A percentile compares a stretch with the other conserved stretches of the same genome.
Evolutionary conservation across 2,888 invertebrate genomes (phyloP).

Genomic region (Galerucella nymphaeae): DNA sequence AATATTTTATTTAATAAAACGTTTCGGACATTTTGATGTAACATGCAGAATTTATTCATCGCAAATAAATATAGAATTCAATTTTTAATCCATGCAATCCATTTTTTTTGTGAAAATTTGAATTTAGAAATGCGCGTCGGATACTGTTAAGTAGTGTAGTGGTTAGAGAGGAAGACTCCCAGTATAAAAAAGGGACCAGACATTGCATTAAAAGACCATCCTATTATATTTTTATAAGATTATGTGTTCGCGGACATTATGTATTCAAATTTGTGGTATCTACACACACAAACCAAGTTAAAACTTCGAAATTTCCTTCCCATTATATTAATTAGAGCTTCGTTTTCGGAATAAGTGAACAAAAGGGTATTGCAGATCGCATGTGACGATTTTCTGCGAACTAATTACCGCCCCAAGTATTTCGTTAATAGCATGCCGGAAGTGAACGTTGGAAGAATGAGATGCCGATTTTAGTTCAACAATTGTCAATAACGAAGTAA

Average conservation of each 20-base stretch:
- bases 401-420: constrained; percentile 50
- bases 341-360: background rate
- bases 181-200: no score
- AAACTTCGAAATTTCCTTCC: background rate
- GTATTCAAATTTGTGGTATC: background rate
- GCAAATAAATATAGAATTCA: no score
- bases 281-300: background rate
- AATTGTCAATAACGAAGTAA: constrained; percentile 43
- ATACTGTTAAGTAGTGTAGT: no score
- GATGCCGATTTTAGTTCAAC: constrained; percentile 40
- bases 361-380: constrained; percentile 15
- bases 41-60: background rate
- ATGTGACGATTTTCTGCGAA: constrained; percentile 25
- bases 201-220: no score
- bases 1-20: background rate
- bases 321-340: constrained; percentile 5
- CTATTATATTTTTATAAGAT: no score
- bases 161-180: no score
- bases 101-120: no score
- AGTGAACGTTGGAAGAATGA: constrained; percentile 39
- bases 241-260: no score
- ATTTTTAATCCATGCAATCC: background rate
- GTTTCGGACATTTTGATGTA: background rate
- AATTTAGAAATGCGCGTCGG: no score
- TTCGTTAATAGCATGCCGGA: constrained; percentile 49